Evolutionary conservation across 2,113 vertebrate genomes (phyloP), one percentile per base, ranked within the genome.

Genomic region (Theristicus caerulescens): DNA sequence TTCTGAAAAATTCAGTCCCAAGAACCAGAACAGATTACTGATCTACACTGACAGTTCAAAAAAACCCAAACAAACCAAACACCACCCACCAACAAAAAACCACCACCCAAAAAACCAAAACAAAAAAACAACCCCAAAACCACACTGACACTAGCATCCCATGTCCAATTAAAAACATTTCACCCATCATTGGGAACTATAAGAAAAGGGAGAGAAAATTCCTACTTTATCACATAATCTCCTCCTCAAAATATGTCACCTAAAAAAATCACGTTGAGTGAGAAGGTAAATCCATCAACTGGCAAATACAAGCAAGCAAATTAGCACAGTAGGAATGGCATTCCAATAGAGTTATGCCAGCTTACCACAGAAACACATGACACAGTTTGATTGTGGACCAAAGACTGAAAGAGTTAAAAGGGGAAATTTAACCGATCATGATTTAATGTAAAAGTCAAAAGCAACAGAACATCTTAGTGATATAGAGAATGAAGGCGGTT

Each of bases 401-500:
- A 46, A 70, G 76, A 74, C 10, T 27, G 42, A 49, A 91, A 32
- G 24, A 82, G 24, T 78, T 16, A 34, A 7, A 86, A 79, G 29
- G 17, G 13, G 7, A 89, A 84, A 79, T 26, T 52, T 47, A 88
- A 78, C 32, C 2, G 1, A 32, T 32, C 21, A 5, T 25, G 8
- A 59, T 16, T 31, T 17, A 36, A 21, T 15, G 32, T 19, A 40
- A 2, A 13, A 36, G 52, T 52, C 18, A 76, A 69, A 79, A 83
- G 38, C 38, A 81, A 32, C 29, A 72, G 29, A 90, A 80, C 5
- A 59, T 8, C 61, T 71, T 9, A 16, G 24, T 2, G 13, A 67
- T 1, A 65, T 0, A 77, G 15, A 57, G 10, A 94, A 86, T 2
- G 4, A 86, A 49, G 21, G 13, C 1, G 4, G 3, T 13, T 36